Conservation (phyloP, 2,888 invertebrate genomes). For the Troilus luridus region DNA sequence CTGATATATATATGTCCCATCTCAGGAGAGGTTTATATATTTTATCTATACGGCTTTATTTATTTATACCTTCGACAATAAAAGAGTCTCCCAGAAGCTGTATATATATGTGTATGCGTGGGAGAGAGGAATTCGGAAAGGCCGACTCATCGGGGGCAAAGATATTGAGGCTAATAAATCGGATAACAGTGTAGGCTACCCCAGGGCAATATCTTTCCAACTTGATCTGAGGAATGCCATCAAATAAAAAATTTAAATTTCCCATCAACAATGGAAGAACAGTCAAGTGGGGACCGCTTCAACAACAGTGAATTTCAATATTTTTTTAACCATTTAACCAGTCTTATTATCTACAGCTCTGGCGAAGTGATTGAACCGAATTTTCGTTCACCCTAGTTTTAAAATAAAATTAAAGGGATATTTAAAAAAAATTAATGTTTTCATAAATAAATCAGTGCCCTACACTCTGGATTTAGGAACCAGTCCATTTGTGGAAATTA, state of each 20-base stretch:
- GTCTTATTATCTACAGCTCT: no score
- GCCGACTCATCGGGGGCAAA: not conserved
- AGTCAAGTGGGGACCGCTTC: no score
- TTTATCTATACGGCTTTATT: not conserved
- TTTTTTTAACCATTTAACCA: no score
- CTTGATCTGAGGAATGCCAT: not conserved
- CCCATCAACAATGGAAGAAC: no score
- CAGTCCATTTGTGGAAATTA: no score
- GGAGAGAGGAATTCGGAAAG: not conserved
- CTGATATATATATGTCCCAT: not conserved
- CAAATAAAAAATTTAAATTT: not conserved
- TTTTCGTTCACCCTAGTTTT: no score
- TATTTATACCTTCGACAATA: conserved; percentile 1
- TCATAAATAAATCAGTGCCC: no score
- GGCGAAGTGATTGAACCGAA: no score
- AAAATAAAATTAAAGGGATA: no score
- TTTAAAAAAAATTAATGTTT: no score
- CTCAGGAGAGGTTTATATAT: not conserved
- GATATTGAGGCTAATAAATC: not conserved
- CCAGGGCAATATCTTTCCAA: not conserved
- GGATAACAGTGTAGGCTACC: not conserved
- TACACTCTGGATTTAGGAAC: no score
- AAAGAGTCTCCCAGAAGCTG: not conserved
- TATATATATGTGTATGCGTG: conserved; percentile 11
- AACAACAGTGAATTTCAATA: no score